Percentiles rank a stretch among this genome's conserved stretches.
phyloP scores from a whole-genome alignment of 2,113 vertebrate species.

The Hippocampus mohnikei region DNA sequence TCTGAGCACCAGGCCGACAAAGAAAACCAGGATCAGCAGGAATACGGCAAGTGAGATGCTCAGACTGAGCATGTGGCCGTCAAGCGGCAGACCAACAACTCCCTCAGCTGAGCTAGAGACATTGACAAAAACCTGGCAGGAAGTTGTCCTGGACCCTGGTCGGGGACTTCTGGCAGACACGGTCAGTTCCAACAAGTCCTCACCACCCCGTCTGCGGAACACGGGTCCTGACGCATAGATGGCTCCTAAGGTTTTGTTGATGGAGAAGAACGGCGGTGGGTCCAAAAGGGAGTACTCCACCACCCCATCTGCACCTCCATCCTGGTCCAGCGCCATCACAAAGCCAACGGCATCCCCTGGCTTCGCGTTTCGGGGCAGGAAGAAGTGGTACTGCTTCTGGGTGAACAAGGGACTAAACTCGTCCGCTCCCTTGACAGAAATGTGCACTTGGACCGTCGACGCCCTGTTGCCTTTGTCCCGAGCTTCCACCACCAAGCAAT shows the following conservation, averaged over 20 bases:
- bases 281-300: slow-evolving; percentile 79
- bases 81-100: slow-evolving; percentile 39
- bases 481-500: slow-evolving; percentile 84
- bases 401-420: slow-evolving; percentile 90
- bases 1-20: slow-evolving; percentile 73
- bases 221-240: slow-evolving; percentile 76
- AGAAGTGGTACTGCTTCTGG: slow-evolving; percentile 82
- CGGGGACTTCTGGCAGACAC: slow-evolving; percentile 82
- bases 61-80: slow-evolving; percentile 73
- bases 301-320: slow-evolving; percentile 82
- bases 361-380: slow-evolving; percentile 69
- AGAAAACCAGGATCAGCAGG: slow-evolving; percentile 72
- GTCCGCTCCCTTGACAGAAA: slow-evolving; percentile 82
- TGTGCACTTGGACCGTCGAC: slow-evolving; percentile 76
- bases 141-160: slow-evolving; percentile 74
- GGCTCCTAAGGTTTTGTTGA: slow-evolving; percentile 81
- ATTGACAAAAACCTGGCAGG: slow-evolving; percentile 80
- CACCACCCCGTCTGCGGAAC: slow-evolving; percentile 61
- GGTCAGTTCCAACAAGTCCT: slow-evolving; percentile 72
- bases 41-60: slow-evolving; percentile 70
- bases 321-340: slow-evolving; percentile 83
- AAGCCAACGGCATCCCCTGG: slow-evolving; percentile 76
- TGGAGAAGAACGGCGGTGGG: slow-evolving; percentile 76
- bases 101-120: slow-evolving; percentile 72
- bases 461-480: slow-evolving; percentile 80